A percentile compares a stretch with the other conserved stretches of the same genome.
These are phyloP conservation scores for Cathartes aura DNA, from an alignment of 2,113 vertebrate species.

Conservation along the genomic window DNA sequence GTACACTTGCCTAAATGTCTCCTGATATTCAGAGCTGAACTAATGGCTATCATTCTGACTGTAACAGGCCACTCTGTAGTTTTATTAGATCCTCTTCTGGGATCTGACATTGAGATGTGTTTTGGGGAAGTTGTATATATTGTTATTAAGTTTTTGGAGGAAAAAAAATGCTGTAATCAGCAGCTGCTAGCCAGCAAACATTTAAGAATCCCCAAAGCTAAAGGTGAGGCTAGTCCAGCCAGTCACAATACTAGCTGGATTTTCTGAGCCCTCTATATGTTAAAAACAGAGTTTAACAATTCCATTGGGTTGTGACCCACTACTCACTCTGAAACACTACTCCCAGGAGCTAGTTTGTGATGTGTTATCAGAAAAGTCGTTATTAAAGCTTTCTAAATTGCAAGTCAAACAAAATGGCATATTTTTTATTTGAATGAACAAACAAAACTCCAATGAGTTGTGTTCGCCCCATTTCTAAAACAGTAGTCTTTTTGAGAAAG, in stretches of 20 bases:
- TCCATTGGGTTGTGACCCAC: neutral
- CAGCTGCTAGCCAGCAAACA: neutral
- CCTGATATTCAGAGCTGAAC: slow-evolving; percentile 35
- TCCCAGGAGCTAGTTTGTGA: neutral
- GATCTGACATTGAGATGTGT: neutral
- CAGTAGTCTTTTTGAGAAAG: neutral
- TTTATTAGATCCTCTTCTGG: slow-evolving; percentile 5
- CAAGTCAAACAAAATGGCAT: neutral
- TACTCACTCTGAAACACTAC: neutral
- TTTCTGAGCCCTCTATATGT: neutral
- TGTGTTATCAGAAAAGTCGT: neutral
- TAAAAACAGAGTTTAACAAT: neutral
- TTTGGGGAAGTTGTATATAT: neutral
- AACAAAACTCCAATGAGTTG: neutral
- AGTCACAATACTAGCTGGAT: neutral
- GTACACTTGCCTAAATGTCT: neutral
- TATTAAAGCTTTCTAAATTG: neutral
- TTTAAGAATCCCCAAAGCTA: neutral
- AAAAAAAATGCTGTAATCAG: neutral
- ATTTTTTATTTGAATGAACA: neutral
- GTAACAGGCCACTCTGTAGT: neutral
- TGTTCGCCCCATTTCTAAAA: neutral
- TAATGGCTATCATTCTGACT: neutral
- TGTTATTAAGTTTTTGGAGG: neutral
- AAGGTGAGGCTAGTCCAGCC: neutral